Evolutionary conservation across 2,113 vertebrate genomes (phyloP).

Genomic region (Myotis brandtii): DNA sequence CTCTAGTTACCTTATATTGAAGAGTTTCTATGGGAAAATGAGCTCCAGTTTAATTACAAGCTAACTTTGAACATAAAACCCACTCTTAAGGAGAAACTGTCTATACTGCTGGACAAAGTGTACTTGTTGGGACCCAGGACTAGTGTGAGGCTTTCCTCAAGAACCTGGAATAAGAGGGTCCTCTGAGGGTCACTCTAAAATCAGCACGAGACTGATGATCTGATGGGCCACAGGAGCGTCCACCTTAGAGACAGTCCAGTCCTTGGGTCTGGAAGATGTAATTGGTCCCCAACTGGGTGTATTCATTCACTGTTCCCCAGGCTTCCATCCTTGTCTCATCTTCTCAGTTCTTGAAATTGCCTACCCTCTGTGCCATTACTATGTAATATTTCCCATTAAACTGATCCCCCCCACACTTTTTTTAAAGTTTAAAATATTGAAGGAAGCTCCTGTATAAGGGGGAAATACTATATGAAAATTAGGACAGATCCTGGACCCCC

Average conservation of each 20-base stretch:
- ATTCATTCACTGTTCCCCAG: not conserved
- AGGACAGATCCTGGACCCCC: not conserved
- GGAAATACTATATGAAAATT: slow-evolving; percentile 4
- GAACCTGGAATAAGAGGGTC: not conserved
- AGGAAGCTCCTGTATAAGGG: not conserved
- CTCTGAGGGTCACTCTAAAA: not conserved
- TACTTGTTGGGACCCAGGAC: not conserved
- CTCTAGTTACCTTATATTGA: not conserved
- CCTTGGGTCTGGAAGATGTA: not conserved
- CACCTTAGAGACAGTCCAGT: not conserved
- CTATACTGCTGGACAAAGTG: not conserved
- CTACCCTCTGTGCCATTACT: not conserved
- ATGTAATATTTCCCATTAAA: not conserved
- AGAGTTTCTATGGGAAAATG: not conserved
- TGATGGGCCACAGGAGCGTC: not conserved
- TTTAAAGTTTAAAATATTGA: not conserved
- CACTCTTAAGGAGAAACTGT: not conserved
- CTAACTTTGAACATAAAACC: slow-evolving; percentile 32
- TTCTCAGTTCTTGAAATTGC: not conserved
- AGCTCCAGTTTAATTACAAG: not conserved
- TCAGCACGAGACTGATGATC: not conserved
- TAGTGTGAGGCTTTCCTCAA: not conserved
- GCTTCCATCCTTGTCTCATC: not conserved
- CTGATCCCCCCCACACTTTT: not conserved
- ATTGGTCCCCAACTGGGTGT: not conserved